Percentiles rank a stretch among this genome's conserved stretches.
Evolutionary conservation across 1,140 invertebrate species (phyloP).

Genomic region (Fopius arisanus): DNA sequence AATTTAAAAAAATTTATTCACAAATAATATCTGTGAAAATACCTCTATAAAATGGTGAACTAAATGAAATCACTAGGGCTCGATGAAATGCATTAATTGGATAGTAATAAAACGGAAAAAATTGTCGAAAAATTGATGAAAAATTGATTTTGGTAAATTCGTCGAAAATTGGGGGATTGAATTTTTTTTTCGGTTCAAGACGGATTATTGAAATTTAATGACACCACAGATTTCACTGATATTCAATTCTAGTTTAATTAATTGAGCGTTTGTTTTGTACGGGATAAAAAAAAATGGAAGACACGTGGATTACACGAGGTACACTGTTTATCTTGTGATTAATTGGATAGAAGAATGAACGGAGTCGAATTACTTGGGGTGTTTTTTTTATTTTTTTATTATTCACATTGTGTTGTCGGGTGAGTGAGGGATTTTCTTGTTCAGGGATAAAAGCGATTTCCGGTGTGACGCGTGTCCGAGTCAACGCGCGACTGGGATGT

Average conservation of each 20-base stretch:
- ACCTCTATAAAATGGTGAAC: no score
- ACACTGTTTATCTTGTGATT: neutral
- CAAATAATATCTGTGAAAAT: no score
- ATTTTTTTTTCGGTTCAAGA: no score
- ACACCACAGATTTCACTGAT: neutral
- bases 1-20: no score
- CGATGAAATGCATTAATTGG: no score
- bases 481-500: constrained; percentile 44
- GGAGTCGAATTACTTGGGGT: neutral
- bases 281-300: neutral
- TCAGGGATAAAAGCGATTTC: neutral
- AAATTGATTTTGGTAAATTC: no score
- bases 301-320: constrained; percentile 1
- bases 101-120: no score
- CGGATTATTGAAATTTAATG: no score
- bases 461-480: constrained; percentile 36
- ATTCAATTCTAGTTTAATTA: neutral
- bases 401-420: neutral
- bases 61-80: no score
- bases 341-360: neutral
- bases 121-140: no score
- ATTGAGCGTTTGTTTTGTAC: neutral
- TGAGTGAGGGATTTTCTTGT: neutral
- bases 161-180: no score
- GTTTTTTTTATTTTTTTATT: neutral